Percentiles rank a stretch among this genome's conserved stretches.
phyloP scores from a whole-genome alignment of 1,140 invertebrate species.

The Brachionus paranguensis region DNA sequence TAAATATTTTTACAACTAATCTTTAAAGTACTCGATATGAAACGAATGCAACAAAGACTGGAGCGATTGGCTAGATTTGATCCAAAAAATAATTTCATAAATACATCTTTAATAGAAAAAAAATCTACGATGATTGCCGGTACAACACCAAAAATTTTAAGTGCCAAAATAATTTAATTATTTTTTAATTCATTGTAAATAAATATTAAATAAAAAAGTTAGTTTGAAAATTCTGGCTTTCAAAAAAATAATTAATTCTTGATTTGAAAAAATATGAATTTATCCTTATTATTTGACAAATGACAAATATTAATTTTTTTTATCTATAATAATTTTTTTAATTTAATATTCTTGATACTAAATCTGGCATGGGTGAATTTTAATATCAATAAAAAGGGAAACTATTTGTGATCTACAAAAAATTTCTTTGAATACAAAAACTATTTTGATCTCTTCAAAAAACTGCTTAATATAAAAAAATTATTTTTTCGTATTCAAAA shows the following conservation, averaged over 20 bases:
- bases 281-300: too few species aligned
- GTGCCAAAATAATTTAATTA: not conserved
- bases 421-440: too few species aligned
- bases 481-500: too few species aligned
- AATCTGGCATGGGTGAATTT: too few species aligned
- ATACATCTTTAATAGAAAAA: not conserved
- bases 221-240: not conserved
- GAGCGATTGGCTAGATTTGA: slow-evolving; percentile 9
- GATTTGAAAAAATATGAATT: not conserved
- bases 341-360: too few species aligned
- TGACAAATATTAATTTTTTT: too few species aligned
- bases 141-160: not conserved
- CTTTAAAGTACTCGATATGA: not conserved
- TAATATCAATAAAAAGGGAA: too few species aligned
- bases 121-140: not conserved
- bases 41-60: slow-evolving; percentile 23
- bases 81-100: not conserved
- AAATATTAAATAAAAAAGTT: not conserved
- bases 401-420: too few species aligned
- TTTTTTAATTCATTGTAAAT: not conserved
- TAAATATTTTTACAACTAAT: not conserved
- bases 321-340: too few species aligned
- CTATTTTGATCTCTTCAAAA: too few species aligned
- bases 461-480: too few species aligned
- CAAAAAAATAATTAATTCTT: not conserved